These are phyloP conservation scores for Meiosimyza platycephala DNA, from an alignment of 2,888 invertebrate species.

Conservation along the genomic window DNA sequence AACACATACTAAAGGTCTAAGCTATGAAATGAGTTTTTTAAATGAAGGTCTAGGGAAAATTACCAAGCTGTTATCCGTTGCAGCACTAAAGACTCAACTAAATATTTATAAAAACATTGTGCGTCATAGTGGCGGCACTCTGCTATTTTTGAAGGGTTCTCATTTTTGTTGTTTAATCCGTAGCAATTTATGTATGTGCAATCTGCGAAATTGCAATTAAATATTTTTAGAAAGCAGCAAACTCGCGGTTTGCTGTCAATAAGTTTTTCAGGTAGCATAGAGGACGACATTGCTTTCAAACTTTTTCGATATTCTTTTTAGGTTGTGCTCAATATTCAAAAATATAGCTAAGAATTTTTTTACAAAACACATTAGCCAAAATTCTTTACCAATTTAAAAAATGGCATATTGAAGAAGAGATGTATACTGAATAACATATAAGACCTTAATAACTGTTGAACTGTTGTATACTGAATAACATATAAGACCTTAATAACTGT, in stretches of 20 bases:
- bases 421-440: no score
- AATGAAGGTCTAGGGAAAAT: no score
- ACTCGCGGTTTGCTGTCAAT: conserved; percentile 18
- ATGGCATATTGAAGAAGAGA: no score
- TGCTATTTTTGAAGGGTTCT: conserved; percentile 6
- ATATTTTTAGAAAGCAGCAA: conserved; percentile 6
- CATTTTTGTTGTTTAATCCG: neutral
- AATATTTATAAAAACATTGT: no score
- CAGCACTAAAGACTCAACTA: no score
- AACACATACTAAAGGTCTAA: no score
- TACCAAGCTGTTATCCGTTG: no score
- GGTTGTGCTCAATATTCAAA: conserved; percentile 6
- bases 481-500: no score
- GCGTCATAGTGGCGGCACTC: no score
- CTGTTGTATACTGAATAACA: no score
- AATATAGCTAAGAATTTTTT: neutral
- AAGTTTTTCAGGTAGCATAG: neutral
- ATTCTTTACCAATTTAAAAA: neutral
- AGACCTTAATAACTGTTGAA: no score
- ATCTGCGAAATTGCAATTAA: conserved; percentile 3
- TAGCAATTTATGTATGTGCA: neutral
- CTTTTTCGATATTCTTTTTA: neutral
- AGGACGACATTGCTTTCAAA: neutral
- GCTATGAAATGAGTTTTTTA: no score
- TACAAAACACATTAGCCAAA: neutral